phyloP scores from a whole-genome alignment of 2,888 invertebrate genomes.

The Neoaliturus tenellus region DNA sequence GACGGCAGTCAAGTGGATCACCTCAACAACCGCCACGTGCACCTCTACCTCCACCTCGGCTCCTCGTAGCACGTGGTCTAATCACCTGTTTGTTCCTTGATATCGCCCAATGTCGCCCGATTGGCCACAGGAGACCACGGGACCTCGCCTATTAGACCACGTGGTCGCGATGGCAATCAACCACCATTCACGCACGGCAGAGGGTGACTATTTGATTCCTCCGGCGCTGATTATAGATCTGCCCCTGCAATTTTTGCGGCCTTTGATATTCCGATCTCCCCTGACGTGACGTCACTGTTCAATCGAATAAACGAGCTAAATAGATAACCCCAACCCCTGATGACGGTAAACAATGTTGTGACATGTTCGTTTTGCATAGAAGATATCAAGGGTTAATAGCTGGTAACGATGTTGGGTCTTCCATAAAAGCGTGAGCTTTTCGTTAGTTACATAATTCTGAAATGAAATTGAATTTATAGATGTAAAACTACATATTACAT shows the following conservation, averaged over 20 bases:
- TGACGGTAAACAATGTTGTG: too few relatives aligned
- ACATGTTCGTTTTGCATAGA: too few relatives aligned
- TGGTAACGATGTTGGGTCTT: too few relatives aligned
- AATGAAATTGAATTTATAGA: too few relatives aligned
- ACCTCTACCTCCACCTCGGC: background rate
- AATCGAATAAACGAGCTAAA: background rate
- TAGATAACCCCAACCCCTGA: background rate
- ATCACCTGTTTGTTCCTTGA: conserved; percentile 16
- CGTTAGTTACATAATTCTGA: too few relatives aligned
- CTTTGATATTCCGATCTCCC: background rate
- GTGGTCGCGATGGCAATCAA: background rate
- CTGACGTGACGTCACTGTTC: background rate
- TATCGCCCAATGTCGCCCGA: background rate
- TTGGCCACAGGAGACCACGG: background rate
- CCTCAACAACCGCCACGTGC: background rate
- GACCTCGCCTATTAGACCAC: background rate
- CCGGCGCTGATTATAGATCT: conserved; percentile 17
- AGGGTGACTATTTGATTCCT: conserved; percentile 19
- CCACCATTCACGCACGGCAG: background rate
- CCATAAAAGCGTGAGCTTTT: too few relatives aligned
- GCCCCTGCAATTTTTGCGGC: conserved; percentile 23
- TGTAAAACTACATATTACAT: too few relatives aligned
- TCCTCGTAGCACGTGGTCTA: too few relatives aligned
- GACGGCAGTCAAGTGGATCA: too few relatives aligned
- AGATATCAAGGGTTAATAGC: too few relatives aligned